Evolutionary conservation across 1,140 invertebrate species (phyloP).

Genomic region (Zaprionus ghesquierei): DNA sequence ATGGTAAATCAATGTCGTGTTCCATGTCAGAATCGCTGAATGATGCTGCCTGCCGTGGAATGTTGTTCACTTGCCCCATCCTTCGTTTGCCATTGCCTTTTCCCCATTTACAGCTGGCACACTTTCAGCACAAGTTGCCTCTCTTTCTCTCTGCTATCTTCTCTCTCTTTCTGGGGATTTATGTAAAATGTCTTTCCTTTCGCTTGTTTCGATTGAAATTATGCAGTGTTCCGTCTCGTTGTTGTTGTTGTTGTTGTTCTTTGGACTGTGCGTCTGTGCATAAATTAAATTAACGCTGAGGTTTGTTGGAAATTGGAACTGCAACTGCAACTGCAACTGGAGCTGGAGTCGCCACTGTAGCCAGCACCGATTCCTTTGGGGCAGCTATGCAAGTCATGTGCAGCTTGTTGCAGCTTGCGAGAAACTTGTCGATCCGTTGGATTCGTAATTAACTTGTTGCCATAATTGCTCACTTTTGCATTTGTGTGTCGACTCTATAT

Average conservation of each 20-base stretch:
- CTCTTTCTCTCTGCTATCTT: not conserved
- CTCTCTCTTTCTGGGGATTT: slow-evolving; percentile 14
- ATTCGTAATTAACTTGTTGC: slow-evolving; percentile 66
- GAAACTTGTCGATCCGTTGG: slow-evolving; percentile 6
- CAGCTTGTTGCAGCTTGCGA: not conserved
- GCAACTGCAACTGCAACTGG: slow-evolving; percentile 3
- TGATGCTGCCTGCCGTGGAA: slow-evolving; percentile 11
- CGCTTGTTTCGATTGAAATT: slow-evolving; percentile 25
- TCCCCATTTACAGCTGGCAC: slow-evolving; percentile 29
- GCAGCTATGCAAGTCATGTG: too few relatives aligned
- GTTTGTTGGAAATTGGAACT: not conserved
- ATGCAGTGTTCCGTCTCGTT: slow-evolving; percentile 17
- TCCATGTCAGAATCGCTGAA: slow-evolving; percentile 1
- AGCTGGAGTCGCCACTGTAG: not conserved
- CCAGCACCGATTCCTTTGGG: too few relatives aligned
- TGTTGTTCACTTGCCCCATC: slow-evolving; percentile 1
- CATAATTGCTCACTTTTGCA: slow-evolving; percentile 63
- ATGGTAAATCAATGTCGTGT: not conserved
- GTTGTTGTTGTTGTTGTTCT: too few relatives aligned
- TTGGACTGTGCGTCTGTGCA: slow-evolving; percentile 39
- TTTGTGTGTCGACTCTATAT: slow-evolving; percentile 11
- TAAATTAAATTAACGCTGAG: slow-evolving; percentile 62
- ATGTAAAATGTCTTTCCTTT: slow-evolving; percentile 25
- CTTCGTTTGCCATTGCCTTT: not conserved
- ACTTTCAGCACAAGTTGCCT: slow-evolving; percentile 25